Evolutionary conservation across 2,113 vertebrate genomes (phyloP).

Genomic region (Dissostichus mawsoni): DNA sequence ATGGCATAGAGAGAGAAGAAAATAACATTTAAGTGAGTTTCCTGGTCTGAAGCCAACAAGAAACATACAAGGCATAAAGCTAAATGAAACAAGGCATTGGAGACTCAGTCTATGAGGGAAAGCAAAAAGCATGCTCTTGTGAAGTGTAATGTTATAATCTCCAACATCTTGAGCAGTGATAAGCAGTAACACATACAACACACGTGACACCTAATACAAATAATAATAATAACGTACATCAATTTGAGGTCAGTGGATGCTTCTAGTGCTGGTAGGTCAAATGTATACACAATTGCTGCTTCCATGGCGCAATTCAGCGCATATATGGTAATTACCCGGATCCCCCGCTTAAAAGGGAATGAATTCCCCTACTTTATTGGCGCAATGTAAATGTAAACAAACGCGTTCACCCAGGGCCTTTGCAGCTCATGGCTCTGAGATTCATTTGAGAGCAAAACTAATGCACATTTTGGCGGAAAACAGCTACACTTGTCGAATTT

Average conservation of each 20-base stretch:
- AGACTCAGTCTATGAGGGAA: neutral
- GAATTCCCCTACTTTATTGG: neutral
- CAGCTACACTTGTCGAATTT: neutral
- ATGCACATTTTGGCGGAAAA: slow-evolving; percentile 17
- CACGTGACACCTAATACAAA: neutral
- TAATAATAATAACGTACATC: too few species aligned
- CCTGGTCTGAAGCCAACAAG: neutral
- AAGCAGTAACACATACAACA: neutral
- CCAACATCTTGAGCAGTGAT: neutral
- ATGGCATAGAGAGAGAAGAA: neutral
- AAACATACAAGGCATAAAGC: neutral
- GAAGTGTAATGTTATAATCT: neutral
- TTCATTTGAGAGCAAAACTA: neutral
- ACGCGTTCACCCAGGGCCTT: slow-evolving; percentile 3
- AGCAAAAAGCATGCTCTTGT: neutral
- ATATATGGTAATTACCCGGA: neutral
- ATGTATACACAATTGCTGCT: slow-evolving; percentile 14
- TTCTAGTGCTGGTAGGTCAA: neutral
- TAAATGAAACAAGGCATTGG: neutral
- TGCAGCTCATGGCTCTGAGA: neutral
- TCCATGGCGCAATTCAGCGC: slow-evolving; percentile 1
- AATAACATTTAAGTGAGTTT: neutral
- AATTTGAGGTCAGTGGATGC: neutral
- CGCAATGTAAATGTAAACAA: slow-evolving; percentile 68
- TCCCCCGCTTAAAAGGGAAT: neutral